These are phyloP conservation scores for Sinocyclocheilus grahami DNA, from an alignment of 2,113 vertebrate genomes.

Conservation along the genomic window DNA sequence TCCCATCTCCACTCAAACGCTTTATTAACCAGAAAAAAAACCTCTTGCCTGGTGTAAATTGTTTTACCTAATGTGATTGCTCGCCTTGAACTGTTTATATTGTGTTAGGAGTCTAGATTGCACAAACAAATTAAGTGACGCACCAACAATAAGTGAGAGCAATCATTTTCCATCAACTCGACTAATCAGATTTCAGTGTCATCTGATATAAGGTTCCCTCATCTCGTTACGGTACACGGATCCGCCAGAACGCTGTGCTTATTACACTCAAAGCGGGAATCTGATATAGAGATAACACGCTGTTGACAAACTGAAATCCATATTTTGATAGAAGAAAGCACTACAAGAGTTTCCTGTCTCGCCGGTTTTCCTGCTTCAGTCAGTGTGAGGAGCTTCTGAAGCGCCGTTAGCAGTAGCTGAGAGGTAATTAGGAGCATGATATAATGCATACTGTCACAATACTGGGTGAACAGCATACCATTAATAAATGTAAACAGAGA, in stretches of 20 bases:
- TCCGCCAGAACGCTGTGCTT: background rate
- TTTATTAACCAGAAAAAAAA: background rate
- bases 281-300: background rate
- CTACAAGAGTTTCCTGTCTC: slow-evolving; percentile 27
- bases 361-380: slow-evolving; percentile 20
- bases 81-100: slow-evolving; percentile 1
- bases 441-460: background rate
- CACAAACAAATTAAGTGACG: background rate
- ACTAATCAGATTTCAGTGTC: slow-evolving; percentile 9
- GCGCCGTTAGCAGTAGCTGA: background rate
- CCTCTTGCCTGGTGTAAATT: background rate
- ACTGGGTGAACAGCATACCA: slow-evolving; percentile 2
- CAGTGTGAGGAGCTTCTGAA: slow-evolving; percentile 23
- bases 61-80: background rate
- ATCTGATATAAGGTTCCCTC: background rate
- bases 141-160: background rate
- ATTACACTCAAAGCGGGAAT: background rate
- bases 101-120: background rate
- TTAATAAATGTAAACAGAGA: background rate
- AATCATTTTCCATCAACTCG: background rate
- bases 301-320: slow-evolving; percentile 37
- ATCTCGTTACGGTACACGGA: background rate
- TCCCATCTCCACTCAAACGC: background rate
- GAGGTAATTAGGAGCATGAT: background rate
- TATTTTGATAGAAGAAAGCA: slow-evolving; percentile 10